Evolutionary conservation across 2,113 vertebrate genomes (phyloP), one percentile per base, ranked within the genome.

Genomic region (Dicrurus megarhynchus): DNA sequence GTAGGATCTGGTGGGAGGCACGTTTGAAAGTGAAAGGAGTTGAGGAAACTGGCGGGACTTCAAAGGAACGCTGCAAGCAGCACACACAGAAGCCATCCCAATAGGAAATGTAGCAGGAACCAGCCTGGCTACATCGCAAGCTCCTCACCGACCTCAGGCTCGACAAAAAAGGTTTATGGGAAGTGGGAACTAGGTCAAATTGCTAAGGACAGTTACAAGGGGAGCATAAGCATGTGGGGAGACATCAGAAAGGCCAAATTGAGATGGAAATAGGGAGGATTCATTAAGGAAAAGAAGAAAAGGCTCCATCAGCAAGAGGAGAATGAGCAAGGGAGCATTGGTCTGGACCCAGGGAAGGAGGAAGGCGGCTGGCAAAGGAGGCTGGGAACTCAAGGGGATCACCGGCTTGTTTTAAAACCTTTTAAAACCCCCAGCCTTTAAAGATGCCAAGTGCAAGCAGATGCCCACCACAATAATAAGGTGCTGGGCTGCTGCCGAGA

Each of bases 101-200:
- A 32, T 3, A 63, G 91, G 91, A 81, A 91, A 61, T 0, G 52
- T 2, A 9, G 84, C 6, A 83, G 91, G 87, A 74, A 93, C 50
- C 73, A 19, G 89, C 68, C 41, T 74, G 96, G 95, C 89, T 32
- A 1, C 8, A 1, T 5, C n/a, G 0, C 63, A 19, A 61, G 86
- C 21, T 35, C 80, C n/a, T 73, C 37, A 0, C 59, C 24, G 80
- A 84, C 76, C 84, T 27, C 64, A 5, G 84, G 89, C 76, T 50
- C 1, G 0, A 57, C 73, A 64, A 44, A 46, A 85, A 87, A 35
- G 16, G 80, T 32, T 49, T 41, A 4, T 32, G 65, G 71, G 13
- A 81, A 50, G 77, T 78, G 95, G 84, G 95, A 95, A 96, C 77
- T 81, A 30, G 96, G 96, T 91, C 93, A 42, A 13, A 84, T 87